Conservation (phyloP, 1,140 invertebrate genomes). For the Ceratosolen fusciceps region DNA sequence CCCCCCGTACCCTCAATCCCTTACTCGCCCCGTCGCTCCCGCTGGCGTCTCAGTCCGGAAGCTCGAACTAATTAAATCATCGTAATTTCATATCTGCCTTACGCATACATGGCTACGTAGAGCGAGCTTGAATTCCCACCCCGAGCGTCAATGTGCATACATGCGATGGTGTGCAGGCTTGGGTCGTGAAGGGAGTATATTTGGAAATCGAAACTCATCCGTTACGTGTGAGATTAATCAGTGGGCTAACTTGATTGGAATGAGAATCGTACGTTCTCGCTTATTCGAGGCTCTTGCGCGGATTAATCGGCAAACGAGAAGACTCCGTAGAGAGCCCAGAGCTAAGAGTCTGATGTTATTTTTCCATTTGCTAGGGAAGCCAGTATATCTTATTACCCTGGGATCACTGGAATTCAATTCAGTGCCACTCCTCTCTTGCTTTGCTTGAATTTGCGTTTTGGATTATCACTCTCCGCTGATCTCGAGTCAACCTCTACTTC, state of each 20-base stretch:
- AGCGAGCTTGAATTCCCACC: not conserved
- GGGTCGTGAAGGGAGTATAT: not conserved
- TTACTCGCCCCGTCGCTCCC: no score
- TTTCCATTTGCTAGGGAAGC: no score
- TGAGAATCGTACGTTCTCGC: not conserved
- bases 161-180: no score
- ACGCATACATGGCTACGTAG: constrained; percentile 60
- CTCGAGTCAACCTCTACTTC: no score
- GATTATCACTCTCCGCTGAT: no score
- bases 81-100: constrained; percentile 58
- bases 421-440: no score
- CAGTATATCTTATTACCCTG: no score
- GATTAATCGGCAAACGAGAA: not conserved
- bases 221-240: not conserved
- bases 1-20: not conserved
- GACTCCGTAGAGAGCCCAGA: not conserved
- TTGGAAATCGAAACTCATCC: constrained; percentile 21
- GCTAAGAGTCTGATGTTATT: no score
- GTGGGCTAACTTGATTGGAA: constrained; percentile 7
- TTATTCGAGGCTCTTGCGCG: not conserved
- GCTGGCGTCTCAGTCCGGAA: constrained; percentile 51
- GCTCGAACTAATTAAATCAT: constrained; percentile 68
- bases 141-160: not conserved
- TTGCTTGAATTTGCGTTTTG: no score
- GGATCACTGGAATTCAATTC: no score